Evolutionary conservation across 2,113 vertebrate genomes (phyloP).

Genomic region (Nyctibius bracteatus): DNA sequence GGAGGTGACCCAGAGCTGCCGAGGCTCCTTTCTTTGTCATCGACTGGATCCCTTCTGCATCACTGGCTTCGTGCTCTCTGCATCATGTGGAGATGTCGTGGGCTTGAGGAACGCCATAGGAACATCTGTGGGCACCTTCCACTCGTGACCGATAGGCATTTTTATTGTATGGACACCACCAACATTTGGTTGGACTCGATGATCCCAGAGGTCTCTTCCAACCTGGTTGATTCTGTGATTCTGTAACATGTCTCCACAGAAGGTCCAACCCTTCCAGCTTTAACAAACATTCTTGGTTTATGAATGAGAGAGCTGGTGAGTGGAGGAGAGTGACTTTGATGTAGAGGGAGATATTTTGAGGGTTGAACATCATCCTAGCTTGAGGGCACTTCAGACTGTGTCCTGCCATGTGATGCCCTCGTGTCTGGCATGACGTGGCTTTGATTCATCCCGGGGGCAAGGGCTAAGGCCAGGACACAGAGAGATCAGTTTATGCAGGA

Average conservation of each 20-base stretch:
- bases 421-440: background rate
- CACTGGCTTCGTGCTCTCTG: background rate
- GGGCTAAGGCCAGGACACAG: background rate
- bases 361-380: background rate
- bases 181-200: too few species aligned
- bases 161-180: accelerated
- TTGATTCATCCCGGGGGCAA: background rate
- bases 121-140: background rate
- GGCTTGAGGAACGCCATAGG: background rate
- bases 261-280: background rate
- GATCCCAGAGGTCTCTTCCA: too few species aligned
- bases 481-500: background rate
- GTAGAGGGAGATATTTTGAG: background rate
- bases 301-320: background rate
- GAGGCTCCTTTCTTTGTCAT: background rate
- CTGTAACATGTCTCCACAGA: accelerated
- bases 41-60: background rate
- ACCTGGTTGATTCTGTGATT: too few species aligned
- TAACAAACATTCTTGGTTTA: background rate
- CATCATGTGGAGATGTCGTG: accelerated
- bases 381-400: background rate
- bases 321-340: background rate
- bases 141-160: accelerated
- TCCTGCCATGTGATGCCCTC: constrained; percentile 40
- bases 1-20: background rate